A percentile compares a stretch with the other conserved stretches of the same genome.
Evolutionary conservation across 92 coral and sea anemone species (phyloP).

Genomic region (Parazoanthus swiftii): DNA sequence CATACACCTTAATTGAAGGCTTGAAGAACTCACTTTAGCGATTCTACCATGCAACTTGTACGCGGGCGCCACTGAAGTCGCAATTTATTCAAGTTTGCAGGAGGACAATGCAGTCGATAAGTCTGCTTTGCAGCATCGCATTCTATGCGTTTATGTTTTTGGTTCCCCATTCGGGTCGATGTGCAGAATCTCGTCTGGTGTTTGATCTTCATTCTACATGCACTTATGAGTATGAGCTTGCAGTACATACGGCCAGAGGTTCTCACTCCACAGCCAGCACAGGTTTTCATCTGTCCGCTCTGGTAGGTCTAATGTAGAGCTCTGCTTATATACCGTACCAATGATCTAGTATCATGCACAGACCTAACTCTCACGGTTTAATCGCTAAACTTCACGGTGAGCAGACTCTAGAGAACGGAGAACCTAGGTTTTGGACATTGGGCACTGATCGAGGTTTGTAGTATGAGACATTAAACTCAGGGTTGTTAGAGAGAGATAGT

Average conservation of each 20-base stretch:
- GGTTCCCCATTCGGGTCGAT: neutral
- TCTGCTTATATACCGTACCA: neutral
- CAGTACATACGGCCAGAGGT: constrained; percentile 34
- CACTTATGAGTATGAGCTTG: constrained; percentile 29
- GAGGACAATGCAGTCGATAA: neutral
- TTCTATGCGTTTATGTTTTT: neutral
- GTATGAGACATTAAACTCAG: too few relatives aligned
- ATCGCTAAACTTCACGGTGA: too few relatives aligned
- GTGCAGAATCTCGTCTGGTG: neutral
- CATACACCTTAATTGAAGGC: too few relatives aligned
- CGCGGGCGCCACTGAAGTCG: neutral
- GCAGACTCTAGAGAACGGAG: too few relatives aligned
- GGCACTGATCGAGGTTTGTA: too few relatives aligned
- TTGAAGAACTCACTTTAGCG: neutral
- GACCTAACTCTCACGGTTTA: neutral
- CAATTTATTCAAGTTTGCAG: neutral
- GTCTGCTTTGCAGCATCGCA: neutral
- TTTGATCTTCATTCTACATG: constrained; percentile 20
- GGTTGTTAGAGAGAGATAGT: too few relatives aligned
- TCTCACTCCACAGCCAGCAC: constrained; percentile 32
- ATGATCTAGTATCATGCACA: neutral
- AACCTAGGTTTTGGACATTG: too few relatives aligned
- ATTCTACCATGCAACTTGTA: neutral
- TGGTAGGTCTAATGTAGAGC: neutral
- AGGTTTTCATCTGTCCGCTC: constrained; percentile 26